Base-by-base conservation (phyloP, 2,888 invertebrate species). In the Anodontia alba region DNA sequence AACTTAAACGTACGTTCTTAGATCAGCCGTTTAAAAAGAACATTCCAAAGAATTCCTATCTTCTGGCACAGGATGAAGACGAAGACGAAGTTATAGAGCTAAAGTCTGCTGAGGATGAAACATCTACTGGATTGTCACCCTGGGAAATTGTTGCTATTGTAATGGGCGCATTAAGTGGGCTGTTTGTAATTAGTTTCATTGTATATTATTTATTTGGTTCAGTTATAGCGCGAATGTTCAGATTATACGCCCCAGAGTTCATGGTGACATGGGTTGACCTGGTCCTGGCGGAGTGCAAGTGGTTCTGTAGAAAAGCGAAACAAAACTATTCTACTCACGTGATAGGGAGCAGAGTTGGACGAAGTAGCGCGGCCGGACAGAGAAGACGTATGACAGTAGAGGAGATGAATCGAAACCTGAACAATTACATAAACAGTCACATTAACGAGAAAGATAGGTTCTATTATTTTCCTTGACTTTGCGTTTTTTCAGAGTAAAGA, bases 21-120 rank as follows among this genome's bases (percentile, higher is more conserved):
- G 79, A 87, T 43, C 87, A 91, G 67, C 91, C 91, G 0, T 91
- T 88, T 57, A 86, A 84, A 67, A 76, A 88, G 31, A 80, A 78
- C 73, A 80, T 89, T 29, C 81, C 81, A 5, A 81, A 81, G n/a
- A 79, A 90, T 7, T 88, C 91, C 0, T 67, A 84, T 38, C 31
- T 91, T 0, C 68, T 91, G 31, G 90, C 86, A 10, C 71, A 20
- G 0, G n/a, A n/a, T n/a, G n/a, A n/a, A n/a, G 67, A 78, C 33
- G 69, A 69, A 12, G 42, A 74, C 1, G 67, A 36, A 5, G 49
- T 29, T 3, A 29, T 23, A 5, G 54, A 76, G 12, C 29, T 17
- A 7, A 31, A 72, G 12, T 33, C 42, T 29, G 43, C 54, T 20
- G 29, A 66, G 26, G 33, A 43, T 10, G n/a, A 43, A n/a, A 26